phyloP scores from a whole-genome alignment of 2,888 invertebrate genomes.

The Crocallis elinguaria region DNA sequence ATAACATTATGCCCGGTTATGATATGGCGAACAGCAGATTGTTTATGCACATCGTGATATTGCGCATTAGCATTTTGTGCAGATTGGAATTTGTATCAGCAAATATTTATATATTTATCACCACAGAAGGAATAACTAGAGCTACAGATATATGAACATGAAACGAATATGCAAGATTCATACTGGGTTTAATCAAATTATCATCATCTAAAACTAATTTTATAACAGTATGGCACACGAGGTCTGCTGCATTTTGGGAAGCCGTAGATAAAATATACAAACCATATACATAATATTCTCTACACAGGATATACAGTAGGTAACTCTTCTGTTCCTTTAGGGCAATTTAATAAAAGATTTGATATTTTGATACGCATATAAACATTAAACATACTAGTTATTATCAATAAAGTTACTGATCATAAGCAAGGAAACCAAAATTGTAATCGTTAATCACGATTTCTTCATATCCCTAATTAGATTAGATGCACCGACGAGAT shows the following conservation, averaged over 20 bases:
- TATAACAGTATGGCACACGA: too few species aligned
- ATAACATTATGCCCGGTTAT: conserved; percentile 25
- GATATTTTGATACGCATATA: not conserved
- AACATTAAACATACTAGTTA: not conserved
- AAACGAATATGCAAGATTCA: not conserved
- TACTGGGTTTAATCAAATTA: too few species aligned
- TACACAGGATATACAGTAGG: too few species aligned
- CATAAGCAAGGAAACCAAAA: conserved; percentile 9
- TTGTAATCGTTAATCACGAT: conserved; percentile 25
- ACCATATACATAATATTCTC: too few species aligned
- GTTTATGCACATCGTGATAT: conserved; percentile 25
- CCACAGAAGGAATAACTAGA: not conserved
- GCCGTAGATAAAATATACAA: too few species aligned
- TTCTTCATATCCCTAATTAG: conserved; percentile 30
- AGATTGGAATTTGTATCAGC: conserved; percentile 14
- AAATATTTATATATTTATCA: conserved; percentile 7
- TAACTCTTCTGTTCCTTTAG: not conserved
- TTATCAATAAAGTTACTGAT: not conserved
- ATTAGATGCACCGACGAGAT: conserved; percentile 34
- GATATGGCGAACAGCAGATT: conserved; percentile 11
- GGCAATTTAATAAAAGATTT: not conserved
- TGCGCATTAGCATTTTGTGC: conserved; percentile 23
- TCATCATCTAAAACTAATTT: too few species aligned
- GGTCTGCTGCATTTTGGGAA: too few species aligned
- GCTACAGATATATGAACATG: not conserved